Conservation (phyloP, 1,140 invertebrate species). For the Kradibia gibbosae region DNA sequence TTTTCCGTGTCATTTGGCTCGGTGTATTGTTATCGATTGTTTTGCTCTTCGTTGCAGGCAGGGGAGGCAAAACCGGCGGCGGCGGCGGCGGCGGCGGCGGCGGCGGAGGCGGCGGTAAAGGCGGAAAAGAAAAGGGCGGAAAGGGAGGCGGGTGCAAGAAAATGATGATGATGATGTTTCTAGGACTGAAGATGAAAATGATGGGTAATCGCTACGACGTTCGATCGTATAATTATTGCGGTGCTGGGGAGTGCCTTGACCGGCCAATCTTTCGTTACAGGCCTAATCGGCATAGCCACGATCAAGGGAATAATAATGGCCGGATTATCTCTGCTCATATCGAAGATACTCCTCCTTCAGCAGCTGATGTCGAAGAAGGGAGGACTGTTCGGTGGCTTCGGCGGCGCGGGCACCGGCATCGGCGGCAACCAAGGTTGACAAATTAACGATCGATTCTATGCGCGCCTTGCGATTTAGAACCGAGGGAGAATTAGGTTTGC, state of each 20-base stretch:
- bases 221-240: neutral
- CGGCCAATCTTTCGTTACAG: slow-evolving; percentile 58
- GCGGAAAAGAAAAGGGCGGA: slow-evolving; percentile 56
- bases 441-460: too few relatives aligned
- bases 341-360: slow-evolving; percentile 75
- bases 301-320: slow-evolving; percentile 77
- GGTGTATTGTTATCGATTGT: neutral
- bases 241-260: neutral
- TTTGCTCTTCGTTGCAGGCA: slow-evolving; percentile 55
- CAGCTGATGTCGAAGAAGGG: slow-evolving; percentile 73
- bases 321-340: slow-evolving; percentile 75
- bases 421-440: slow-evolving; percentile 14
- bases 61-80: slow-evolving; percentile 53
- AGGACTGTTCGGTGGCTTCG: slow-evolving; percentile 63
- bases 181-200: slow-evolving; percentile 76
- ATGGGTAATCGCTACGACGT: slow-evolving; percentile 70
- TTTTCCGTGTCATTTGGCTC: neutral
- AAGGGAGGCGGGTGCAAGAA: slow-evolving; percentile 74
- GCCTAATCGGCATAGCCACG: slow-evolving; percentile 74
- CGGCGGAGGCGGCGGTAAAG: slow-evolving; percentile 67
- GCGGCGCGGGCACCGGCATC: slow-evolving; percentile 48
- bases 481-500: too few relatives aligned
- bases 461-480: too few relatives aligned
- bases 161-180: slow-evolving; percentile 78
- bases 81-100: too few relatives aligned